Percentiles rank a stretch among this genome's conserved stretches.
These are phyloP conservation scores for Isurus oxyrinchus DNA, from an alignment of 2,113 vertebrate species.

Conservation along the genomic window DNA sequence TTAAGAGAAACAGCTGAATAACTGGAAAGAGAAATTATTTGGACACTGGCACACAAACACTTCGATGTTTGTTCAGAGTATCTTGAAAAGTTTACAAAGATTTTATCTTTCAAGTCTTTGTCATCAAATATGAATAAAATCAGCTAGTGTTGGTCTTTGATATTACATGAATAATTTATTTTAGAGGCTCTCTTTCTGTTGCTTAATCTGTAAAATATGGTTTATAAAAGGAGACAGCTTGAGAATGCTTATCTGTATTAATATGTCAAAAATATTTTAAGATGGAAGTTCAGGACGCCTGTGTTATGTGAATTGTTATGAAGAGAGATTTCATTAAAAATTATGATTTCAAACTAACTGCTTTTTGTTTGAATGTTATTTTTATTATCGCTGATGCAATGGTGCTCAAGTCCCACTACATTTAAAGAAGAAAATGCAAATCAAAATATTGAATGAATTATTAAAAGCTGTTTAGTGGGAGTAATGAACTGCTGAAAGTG, in stretches of 20 bases:
- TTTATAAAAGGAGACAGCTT: constrained; percentile 20
- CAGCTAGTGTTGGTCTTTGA: constrained; percentile 17
- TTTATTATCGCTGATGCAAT: neutral
- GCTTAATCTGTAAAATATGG: neutral
- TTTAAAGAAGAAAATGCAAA: neutral
- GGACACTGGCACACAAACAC: constrained; percentile 27
- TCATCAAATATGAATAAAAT: constrained; percentile 58
- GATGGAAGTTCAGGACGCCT: constrained; percentile 24
- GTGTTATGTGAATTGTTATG: constrained; percentile 32
- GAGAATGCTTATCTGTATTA: constrained; percentile 3
- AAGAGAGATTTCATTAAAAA: constrained; percentile 30
- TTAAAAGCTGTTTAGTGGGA: neutral
- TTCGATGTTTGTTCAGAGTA: constrained; percentile 2
- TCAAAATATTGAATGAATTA: neutral
- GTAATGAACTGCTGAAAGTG: neutral
- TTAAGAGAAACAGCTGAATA: constrained; percentile 44
- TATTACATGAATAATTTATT: constrained; percentile 19
- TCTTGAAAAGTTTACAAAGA: constrained; percentile 1
- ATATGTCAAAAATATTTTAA: constrained; percentile 30
- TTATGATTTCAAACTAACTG: neutral
- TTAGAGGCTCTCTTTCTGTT: neutral
- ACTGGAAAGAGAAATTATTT: constrained; percentile 45
- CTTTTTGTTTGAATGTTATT: neutral
- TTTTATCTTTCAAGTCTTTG: constrained; percentile 38
- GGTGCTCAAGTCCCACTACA: neutral